Base-by-base conservation (phyloP, 30 jellyfish, hydroid and myxozoan species). In the Haliclystus octoradiatus region DNA sequence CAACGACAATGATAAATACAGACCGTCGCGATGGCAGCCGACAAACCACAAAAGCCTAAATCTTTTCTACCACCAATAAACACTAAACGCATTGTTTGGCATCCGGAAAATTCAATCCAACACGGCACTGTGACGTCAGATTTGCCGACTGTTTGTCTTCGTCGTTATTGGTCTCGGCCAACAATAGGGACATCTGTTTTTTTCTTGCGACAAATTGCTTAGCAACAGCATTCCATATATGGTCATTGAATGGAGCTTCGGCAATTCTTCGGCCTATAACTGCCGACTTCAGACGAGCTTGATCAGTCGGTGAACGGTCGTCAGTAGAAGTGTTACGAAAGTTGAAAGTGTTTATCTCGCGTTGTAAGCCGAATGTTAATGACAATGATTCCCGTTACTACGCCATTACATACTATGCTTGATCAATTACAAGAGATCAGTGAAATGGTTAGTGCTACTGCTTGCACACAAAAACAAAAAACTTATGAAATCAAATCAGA, bases 381-480 rank as follows among this genome's bases (percentile, higher is more conserved):
- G 57, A 40, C 57, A 40, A 86, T 75, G 97, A 79, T 88, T 88
- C 94, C 94, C 28, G 74, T 79, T 5, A 62, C 75, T 50, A 70
- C 69, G 31, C 52, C 87, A 28, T 28, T 74, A 53, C 74, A 79
- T 73, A 66, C 94, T 23, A 88, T 88, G 97, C 74, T 81, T 12
- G 82, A 73, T 31, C 94, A 85, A 57, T 86, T 85, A 74, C 93
- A 80, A 73, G 26, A 70, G 27, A 63, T 88, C 24, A 50, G 94
- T 3, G 97, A 88, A 31, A 70, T 40, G 57, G 57, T 40, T 40
- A 40, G 57, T 40, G 57, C 57, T 5, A 40, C 57, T 9, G 19
- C 14, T 40, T 40, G 19, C 57, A 9, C 57, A 19, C 14, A 40
- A 19, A 40, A 40, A 40, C 9, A 9, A 40, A 40, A 19, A 40